Base-by-base conservation (phyloP, 1,140 invertebrate genomes). In the Campodea augens region DNA sequence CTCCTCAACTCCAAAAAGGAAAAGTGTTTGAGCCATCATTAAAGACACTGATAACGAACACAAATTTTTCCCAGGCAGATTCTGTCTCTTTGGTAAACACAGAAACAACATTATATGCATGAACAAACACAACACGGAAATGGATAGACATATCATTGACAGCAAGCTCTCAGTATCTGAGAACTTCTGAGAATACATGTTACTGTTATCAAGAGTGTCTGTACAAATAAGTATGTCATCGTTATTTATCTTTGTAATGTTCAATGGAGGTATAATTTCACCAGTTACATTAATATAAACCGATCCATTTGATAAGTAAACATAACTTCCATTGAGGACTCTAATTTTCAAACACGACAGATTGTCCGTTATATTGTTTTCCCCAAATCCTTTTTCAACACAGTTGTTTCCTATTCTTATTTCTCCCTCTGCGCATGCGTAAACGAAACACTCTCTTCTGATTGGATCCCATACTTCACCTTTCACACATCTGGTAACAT, bases 31-130 rank as follows among this genome's bases (percentile, higher is more conserved):
- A 2, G 60, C 65, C 1, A 67, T 41, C 18, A 70, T 58, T 0
- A 73, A 51, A 3, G 62, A 57, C 2, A 61, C 51, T 1, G 68
- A 66, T 4, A 73, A 50, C 39, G 64, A 70, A 46, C 71, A 60
- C 1, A 67, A 57, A 52, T 67, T 70, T 21, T 64, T 63, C 2
- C 52, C 71, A 0, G 70, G 70, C 10, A 70, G 51, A 49, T 71
- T 73, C 20, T 66, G 54, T 24, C 71, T 51, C 42, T 61, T 61
- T 15, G 61, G 57, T 15, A 71, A 57, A 0, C 67, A 20, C 4
- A 51, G 36, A 45, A 67, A 70, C 0, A 69, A 61, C 1, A 63
- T 13, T 12, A 73, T 59, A 38, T 67, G 65, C 3, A 63, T 32
- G 13, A 54, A 39, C 3, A 67, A 53, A 36, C 61, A 64, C 7